Base-by-base conservation (phyloP, 1,140 invertebrate species). In the Drosophila bifasciata region DNA sequence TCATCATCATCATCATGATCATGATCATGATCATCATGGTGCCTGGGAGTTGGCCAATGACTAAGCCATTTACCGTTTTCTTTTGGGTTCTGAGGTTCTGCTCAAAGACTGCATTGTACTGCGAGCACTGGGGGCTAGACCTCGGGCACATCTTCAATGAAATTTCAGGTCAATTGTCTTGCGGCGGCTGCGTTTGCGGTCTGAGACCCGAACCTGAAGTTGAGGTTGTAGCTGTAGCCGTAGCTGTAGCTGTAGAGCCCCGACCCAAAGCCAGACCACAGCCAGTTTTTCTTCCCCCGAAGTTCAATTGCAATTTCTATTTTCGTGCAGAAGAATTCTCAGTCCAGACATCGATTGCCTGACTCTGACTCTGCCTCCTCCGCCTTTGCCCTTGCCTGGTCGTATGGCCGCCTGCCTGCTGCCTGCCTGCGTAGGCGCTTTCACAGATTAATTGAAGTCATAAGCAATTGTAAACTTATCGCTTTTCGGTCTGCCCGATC, bases 371-470 rank as follows among this genome's bases (percentile, higher is more conserved):
- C 9, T 44, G 11, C 40, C 32, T 16, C 19, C 41, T 53, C 32
- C 51, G 8, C 13, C 48, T 9, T 19, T 17, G 25, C 8, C 28
- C 2, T 3, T 11, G 32, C 32, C 32, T 36, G 32, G 32, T 36
- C 32, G 11, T 13, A 13, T 36, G 32, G 32, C 32, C 32, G 32
- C 25, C 39, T 13, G 44, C 19, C 48, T 25, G 48, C 44, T 36
- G 52, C 21, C 69, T 69, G 61, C 36, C 66, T 86, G 88, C 83
- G 81, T 90, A 88, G 88, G 88, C 81, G 88, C 88, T 90, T 84
- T 84, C 88, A 83, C 83, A 88, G 88, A 90, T 90, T 90, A 90
- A 90, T 90, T 90, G 81, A 90, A 90, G 83, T 90, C 88, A 90
- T 90, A 90, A 80, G 81, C 86, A 80, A 83, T 90, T 88, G 88